phyloP scores from a whole-genome alignment of 2,888 invertebrate species.

The Mimas tiliae region DNA sequence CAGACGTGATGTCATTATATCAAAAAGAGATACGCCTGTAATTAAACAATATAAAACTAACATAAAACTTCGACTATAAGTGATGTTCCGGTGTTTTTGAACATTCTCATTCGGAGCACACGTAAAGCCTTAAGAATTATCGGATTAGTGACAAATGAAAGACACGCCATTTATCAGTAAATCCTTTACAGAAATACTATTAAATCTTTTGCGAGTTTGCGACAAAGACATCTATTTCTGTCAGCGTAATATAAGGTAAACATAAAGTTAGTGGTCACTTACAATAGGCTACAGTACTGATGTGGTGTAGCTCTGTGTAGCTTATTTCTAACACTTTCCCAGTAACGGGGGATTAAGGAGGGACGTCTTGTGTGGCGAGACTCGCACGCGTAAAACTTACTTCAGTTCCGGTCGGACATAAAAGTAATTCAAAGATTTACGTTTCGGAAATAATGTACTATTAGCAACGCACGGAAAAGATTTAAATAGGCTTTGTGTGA shows the following conservation, averaged over 20 bases:
- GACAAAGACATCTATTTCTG: constrained; percentile 67
- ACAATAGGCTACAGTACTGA: constrained; percentile 67
- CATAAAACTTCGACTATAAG: constrained; percentile 31
- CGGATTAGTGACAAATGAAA: constrained; percentile 52
- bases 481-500: constrained; percentile 20
- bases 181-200: constrained; percentile 54
- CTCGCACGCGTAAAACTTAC: constrained; percentile 54
- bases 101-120: constrained; percentile 5
- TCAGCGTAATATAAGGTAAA: constrained; percentile 72
- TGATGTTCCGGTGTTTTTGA: constrained; percentile 20
- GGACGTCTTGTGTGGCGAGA: constrained; percentile 73
- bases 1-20: constrained; percentile 71
- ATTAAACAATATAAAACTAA: constrained; percentile 53
- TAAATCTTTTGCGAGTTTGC: constrained; percentile 53
- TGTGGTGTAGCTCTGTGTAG: constrained; percentile 43
- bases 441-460: constrained; percentile 21
- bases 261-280: constrained; percentile 69
- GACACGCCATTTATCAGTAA: constrained; percentile 41
- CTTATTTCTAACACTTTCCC: constrained; percentile 71
- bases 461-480: constrained; percentile 16
- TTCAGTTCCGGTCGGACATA: constrained; percentile 60
- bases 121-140: constrained; percentile 47
- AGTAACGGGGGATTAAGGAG: constrained; percentile 64
- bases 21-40: constrained; percentile 50
- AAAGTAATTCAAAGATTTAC: constrained; percentile 40